Conservation (phyloP, 2,797 vertebrate species). For the Arrhamphus sclerolepis region DNA sequence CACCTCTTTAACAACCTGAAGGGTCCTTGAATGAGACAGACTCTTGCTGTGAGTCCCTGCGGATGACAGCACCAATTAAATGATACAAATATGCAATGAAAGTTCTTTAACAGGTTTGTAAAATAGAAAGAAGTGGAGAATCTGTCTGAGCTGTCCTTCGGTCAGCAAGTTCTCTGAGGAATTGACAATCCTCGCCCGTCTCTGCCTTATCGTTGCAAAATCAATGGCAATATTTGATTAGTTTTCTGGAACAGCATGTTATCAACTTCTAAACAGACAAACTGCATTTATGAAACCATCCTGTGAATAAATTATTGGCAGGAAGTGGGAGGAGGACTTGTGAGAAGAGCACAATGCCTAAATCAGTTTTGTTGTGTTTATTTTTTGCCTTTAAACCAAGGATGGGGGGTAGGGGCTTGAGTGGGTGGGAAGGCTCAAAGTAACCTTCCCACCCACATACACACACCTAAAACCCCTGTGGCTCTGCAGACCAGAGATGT, state of each 20-base stretch:
- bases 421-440: conserved; percentile 59
- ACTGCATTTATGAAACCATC: conserved; percentile 24
- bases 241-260: conserved; percentile 40
- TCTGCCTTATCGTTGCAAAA: conserved; percentile 6
- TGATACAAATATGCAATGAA: conserved; percentile 13
- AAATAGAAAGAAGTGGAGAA: conserved; percentile 37
- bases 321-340: too few species aligned
- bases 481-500: conserved; percentile 40
- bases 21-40: conserved; percentile 39
- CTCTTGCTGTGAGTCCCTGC: conserved; percentile 23
- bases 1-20: conserved; percentile 19
- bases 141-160: conserved; percentile 24
- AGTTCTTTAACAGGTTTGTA: conserved; percentile 12
- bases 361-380: not conserved
- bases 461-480: conserved; percentile 41
- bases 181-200: too few species aligned
- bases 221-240: conserved; percentile 59
- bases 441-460: conserved; percentile 47
- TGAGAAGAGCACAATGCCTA: too few species aligned
- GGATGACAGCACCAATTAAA: conserved; percentile 50
- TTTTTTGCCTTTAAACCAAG: conserved; percentile 41
- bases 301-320: conserved; percentile 38
- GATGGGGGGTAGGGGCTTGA: conserved; percentile 30
- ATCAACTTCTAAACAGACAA: conserved; percentile 35
- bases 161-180: conserved; percentile 13